Evolutionary conservation across 1,140 invertebrate species (phyloP).

Genomic region (Muscidifurax raptorellus): DNA sequence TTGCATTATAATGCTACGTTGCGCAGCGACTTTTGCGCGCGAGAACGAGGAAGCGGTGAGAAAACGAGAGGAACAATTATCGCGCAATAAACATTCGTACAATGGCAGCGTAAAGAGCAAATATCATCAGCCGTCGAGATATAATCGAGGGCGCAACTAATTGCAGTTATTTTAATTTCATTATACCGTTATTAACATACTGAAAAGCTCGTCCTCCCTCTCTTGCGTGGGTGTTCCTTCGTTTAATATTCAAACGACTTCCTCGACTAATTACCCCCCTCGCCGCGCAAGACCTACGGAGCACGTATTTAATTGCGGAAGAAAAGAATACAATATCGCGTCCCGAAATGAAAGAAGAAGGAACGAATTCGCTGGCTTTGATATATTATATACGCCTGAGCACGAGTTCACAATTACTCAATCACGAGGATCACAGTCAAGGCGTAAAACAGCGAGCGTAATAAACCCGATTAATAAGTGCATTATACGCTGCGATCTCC

Average conservation of each 20-base stretch:
- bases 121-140: neutral
- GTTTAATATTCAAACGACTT: constrained; percentile 16
- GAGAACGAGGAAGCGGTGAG: neutral
- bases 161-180: constrained; percentile 22
- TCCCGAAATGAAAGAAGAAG: neutral
- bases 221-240: neutral
- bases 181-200: neutral
- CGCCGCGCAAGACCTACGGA: neutral
- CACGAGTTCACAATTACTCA: constrained; percentile 7
- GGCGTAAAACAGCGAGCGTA: constrained; percentile 21
- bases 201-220: no score
- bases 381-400: no score
- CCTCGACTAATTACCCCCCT: constrained; percentile 31
- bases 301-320: neutral
- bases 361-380: neutral
- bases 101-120: neutral
- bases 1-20: neutral
- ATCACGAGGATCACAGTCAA: neutral
- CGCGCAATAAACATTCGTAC: neutral
- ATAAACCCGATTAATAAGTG: constrained; percentile 40
- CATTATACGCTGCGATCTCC: constrained; percentile 33
- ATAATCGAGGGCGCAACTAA: constrained; percentile 14
- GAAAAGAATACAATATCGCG: neutral
- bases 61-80: constrained; percentile 11
- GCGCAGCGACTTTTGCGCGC: no score